A percentile compares a stretch with the other conserved stretches of the same genome.
Evolutionary conservation across 1,140 invertebrate species (phyloP).

Genomic region (Nephila pilipes): DNA sequence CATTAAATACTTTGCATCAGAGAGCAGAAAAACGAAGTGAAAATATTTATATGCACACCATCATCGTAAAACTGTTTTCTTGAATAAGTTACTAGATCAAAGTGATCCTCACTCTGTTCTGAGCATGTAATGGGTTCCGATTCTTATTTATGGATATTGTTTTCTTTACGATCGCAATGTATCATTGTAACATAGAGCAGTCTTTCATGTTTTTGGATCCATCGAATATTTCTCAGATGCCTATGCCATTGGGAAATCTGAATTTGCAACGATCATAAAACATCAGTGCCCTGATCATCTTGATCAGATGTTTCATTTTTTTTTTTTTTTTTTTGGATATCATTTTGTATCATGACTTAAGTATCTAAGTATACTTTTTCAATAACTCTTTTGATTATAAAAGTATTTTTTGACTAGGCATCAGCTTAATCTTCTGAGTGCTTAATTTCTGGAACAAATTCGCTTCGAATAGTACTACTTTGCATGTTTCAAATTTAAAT

Average conservation of each 20-base stretch:
- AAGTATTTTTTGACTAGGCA: too few relatives aligned
- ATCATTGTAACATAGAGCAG: not conserved
- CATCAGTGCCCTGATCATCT: not conserved
- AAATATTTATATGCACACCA: not conserved
- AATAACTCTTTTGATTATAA: too few relatives aligned
- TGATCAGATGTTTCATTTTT: too few relatives aligned
- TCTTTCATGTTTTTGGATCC: not conserved
- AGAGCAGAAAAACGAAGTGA: not conserved
- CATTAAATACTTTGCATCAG: not conserved
- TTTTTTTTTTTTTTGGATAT: too few relatives aligned
- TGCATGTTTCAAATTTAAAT: too few relatives aligned
- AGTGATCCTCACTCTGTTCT: too few relatives aligned
- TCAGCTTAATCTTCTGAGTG: too few relatives aligned
- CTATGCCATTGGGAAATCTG: not conserved
- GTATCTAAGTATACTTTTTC: too few relatives aligned
- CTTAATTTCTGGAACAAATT: too few relatives aligned
- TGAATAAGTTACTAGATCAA: not conserved
- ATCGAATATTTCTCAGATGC: not conserved
- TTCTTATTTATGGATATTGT: conserved; percentile 50
- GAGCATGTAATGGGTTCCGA: too few relatives aligned
- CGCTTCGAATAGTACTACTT: too few relatives aligned
- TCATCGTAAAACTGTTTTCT: conserved; percentile 10
- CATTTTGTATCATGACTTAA: too few relatives aligned
- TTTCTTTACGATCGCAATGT: conserved; percentile 21
- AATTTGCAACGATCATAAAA: conserved; percentile 36